Evolutionary conservation across 2,888 invertebrate genomes (phyloP).

Genomic region (Erebia epiphron): DNA sequence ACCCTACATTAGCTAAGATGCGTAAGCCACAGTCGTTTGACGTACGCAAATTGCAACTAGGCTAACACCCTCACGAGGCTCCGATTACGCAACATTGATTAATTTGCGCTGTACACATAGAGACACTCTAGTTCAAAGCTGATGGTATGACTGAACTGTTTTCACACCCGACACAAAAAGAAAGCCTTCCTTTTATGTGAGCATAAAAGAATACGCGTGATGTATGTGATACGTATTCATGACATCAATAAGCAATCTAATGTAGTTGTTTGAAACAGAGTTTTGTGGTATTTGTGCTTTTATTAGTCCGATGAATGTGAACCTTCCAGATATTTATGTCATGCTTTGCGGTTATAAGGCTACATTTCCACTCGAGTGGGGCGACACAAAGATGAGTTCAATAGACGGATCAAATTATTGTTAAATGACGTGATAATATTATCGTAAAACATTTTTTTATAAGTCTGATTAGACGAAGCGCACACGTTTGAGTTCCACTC

Average conservation of each 20-base stretch:
- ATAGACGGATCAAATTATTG: no score
- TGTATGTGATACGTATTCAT: neutral
- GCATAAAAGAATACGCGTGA: conserved; percentile 18
- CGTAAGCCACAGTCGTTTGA: conserved; percentile 24
- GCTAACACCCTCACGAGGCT: conserved; percentile 12
- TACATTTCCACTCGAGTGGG: no score
- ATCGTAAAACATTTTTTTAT: no score
- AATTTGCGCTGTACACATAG: conserved; percentile 14
- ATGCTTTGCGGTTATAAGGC: neutral
- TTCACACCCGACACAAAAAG: conserved; percentile 26
- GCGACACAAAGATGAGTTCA: no score
- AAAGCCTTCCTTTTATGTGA: conserved; percentile 9
- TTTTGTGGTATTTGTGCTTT: neutral
- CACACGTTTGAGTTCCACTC: no score
- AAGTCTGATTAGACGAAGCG: no score
- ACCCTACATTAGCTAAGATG: conserved; percentile 16
- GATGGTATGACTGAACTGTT: conserved; percentile 16
- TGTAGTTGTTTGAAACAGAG: neutral
- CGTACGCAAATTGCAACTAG: conserved; percentile 17
- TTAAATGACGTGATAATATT: no score
- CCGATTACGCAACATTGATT: conserved; percentile 28
- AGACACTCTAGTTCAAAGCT: conserved; percentile 19
- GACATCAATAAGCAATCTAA: conserved; percentile 18
- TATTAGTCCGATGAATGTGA: neutral
- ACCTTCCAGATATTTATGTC: neutral